Conservation (phyloP, 2,888 invertebrate genomes). For the Calameuta idolon region DNA sequence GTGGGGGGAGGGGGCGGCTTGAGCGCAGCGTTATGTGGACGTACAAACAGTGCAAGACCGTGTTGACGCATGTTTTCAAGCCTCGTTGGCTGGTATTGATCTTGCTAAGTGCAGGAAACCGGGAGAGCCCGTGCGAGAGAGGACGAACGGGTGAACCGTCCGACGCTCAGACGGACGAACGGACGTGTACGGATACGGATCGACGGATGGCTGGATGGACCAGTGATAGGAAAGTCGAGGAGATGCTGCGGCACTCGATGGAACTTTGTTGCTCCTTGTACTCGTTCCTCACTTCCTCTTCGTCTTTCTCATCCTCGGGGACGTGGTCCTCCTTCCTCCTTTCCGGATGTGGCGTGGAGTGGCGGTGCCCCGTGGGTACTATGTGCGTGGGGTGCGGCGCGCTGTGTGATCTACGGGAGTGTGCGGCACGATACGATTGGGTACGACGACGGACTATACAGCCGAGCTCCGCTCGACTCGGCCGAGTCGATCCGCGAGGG, state of each 20-base stretch:
- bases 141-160: constrained; percentile 37
- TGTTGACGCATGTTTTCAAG: constrained; percentile 76
- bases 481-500: constrained; percentile 52
- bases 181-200: constrained; percentile 26
- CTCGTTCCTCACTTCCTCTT: too few relatives aligned
- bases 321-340: too few relatives aligned
- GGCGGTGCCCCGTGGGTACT: background rate
- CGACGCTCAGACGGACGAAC: constrained; percentile 8
- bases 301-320: too few relatives aligned
- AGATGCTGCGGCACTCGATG: constrained; percentile 14
- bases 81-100: constrained; percentile 73
- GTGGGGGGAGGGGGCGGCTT: too few relatives aligned
- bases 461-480: constrained; percentile 25
- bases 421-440: constrained; percentile 13
- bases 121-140: constrained; percentile 53
- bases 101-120: constrained; percentile 68
- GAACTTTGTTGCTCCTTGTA: too few relatives aligned
- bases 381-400: constrained; percentile 28
- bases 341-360: too few relatives aligned
- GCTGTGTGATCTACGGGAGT: constrained; percentile 28
- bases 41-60: constrained; percentile 68
- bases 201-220: constrained; percentile 26
- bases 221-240: constrained; percentile 23
- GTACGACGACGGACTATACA: background rate
- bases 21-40: constrained; percentile 66